Evolutionary conservation across 2,797 vertebrate species (phyloP).

Genomic region (Manis crassicaudata): DNA sequence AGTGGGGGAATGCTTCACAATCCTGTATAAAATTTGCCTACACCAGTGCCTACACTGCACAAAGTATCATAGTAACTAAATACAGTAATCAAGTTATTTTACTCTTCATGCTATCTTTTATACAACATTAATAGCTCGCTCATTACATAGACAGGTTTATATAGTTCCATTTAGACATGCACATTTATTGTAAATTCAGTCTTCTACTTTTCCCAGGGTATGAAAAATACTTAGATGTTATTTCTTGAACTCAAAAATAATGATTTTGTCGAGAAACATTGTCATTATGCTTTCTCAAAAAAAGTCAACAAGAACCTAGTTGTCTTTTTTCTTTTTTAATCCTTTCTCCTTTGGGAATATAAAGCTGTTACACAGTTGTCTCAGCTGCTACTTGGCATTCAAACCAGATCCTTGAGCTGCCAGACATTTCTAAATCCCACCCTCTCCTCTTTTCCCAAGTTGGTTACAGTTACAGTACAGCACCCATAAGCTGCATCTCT

Average conservation of each 20-base stretch:
- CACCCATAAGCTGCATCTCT: conserved; percentile 39
- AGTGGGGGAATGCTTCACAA: not conserved
- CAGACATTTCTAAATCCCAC: conserved; percentile 46
- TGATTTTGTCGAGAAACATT: conserved; percentile 6
- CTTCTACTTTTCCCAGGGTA: not conserved
- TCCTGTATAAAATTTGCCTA: not conserved
- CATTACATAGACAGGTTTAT: not conserved
- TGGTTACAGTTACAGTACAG: conserved; percentile 37
- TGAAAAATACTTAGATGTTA: not conserved
- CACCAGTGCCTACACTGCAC: not conserved
- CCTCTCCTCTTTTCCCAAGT: conserved; percentile 36
- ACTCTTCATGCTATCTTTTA: not conserved
- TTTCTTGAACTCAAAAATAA: conserved; percentile 38
- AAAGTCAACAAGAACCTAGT: not conserved
- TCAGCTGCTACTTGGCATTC: conserved; percentile 74
- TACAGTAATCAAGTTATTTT: not conserved
- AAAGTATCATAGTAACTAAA: not conserved
- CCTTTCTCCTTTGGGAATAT: conserved; percentile 48
- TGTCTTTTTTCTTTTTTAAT: not conserved
- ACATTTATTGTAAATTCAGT: conserved; percentile 5
- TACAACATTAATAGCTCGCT: not conserved
- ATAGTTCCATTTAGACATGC: conserved; percentile 29
- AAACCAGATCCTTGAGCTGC: conserved; percentile 57
- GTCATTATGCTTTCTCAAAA: conserved; percentile 28
- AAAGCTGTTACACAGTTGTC: conserved; percentile 68